Base-by-base conservation (phyloP, 1,140 invertebrate genomes). In the Drosophila yakuba region DNA sequence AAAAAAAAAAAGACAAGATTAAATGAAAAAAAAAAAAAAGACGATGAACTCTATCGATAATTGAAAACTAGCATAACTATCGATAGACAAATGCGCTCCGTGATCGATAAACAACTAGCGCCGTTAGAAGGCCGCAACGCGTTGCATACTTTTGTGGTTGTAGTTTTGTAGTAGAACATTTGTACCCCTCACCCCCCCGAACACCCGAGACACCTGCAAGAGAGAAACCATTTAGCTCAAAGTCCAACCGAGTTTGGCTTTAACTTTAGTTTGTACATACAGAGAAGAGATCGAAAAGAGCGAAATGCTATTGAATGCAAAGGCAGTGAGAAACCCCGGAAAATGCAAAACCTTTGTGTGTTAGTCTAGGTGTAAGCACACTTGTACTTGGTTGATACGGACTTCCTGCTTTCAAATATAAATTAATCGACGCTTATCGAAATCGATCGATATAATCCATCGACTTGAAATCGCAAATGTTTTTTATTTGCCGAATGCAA, bases 231-330 rank as follows among this genome's bases (percentile, higher is more conserved):
- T 83, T 69, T 56, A 75, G 77, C 62, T 63, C 50, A 82, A 83
- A 78, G 67, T 58, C 68, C 74, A 74, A 63, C 20, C 43, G 35
- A 28, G 35, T 44, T 69, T 56, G 73, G 47, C 39, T 68, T 68
- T 59, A 73, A 71, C 52, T 74, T 77, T 78, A 77, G 74, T 74
- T 78, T 86, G 63, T 79, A 78, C 39, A 85, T 77, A 85, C 55
- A 60, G 48, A 66, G 43, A 57, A 47, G 35, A 64, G 64, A 80
- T 57, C 51, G 50, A 74, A 67, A 64, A 12, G 39, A 36, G 35
- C 28, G 43, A 48, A 64, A 48, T 14, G n/a, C 50, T 23, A 48
- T 28, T 15, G 17, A 23, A 71, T 39, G 38, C 15, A 60, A 58
- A 41, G 56, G 38, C 45, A 35, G 51, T 44, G 20, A 79, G 44